Evolutionary conservation across 2,888 invertebrate genomes (phyloP).

Genomic region (Stenichneumon culpator): DNA sequence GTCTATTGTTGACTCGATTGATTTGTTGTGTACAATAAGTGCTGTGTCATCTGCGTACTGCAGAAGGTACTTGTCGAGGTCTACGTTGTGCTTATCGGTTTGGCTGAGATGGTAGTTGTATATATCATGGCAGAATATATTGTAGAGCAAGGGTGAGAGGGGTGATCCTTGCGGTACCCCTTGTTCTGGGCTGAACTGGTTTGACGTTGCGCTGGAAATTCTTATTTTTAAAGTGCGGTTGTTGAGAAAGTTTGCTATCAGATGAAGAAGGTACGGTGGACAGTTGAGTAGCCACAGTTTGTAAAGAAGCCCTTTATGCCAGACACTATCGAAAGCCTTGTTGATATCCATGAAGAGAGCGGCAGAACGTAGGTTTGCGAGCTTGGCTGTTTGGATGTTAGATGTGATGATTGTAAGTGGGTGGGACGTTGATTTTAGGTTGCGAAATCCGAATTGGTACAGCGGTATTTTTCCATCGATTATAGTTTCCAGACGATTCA

Average conservation of each 20-base stretch:
- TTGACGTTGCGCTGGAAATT: conserved; percentile 10
- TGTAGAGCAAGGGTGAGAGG: conserved; percentile 32
- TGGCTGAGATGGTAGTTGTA: conserved; percentile 15
- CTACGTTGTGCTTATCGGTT: too few species aligned
- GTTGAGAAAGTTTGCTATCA: not conserved
- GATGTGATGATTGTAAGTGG: conserved; percentile 41
- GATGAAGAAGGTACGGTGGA: not conserved
- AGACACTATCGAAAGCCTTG: conserved; percentile 72
- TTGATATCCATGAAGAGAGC: conserved; percentile 70
- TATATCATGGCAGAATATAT: conserved; percentile 38
- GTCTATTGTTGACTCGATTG: not conserved
- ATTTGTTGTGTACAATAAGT: not conserved
- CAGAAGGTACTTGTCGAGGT: too few species aligned
- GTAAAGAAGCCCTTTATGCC: conserved; percentile 67
- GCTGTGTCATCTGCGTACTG: conserved; percentile 2
- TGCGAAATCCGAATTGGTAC: conserved; percentile 17
- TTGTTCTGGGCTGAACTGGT: conserved; percentile 38
- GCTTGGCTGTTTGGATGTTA: conserved; percentile 41
- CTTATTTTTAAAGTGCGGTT: conserved; percentile 4
- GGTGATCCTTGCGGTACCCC: conserved; percentile 47
- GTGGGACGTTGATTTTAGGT: conserved; percentile 29
- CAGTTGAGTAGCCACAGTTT: conserved; percentile 57
- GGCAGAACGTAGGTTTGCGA: conserved; percentile 50
- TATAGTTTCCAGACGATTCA: conserved; percentile 4
- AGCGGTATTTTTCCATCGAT: not conserved